A percentile compares a stretch with the other conserved stretches of the same genome.
These are phyloP conservation scores for Oxyura jamaicensis DNA, from an alignment of 2,113 vertebrate genomes.

Conservation along the genomic window DNA sequence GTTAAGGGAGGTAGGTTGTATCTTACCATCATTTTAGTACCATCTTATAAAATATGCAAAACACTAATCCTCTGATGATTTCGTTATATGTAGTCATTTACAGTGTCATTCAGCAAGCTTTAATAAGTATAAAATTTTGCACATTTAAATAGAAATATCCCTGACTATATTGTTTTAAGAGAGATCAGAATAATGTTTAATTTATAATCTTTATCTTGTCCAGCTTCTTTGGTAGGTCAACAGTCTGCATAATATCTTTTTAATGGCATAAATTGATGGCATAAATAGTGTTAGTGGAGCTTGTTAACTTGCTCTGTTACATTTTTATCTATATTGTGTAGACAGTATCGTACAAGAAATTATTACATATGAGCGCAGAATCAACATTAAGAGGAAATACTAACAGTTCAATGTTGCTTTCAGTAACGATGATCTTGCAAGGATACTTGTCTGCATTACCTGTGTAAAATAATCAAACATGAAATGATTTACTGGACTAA, in stretches of 20 bases:
- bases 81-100: background rate
- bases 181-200: background rate
- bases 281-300: background rate
- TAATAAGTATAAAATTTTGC: background rate
- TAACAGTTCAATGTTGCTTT: background rate
- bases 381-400: background rate
- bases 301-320: background rate
- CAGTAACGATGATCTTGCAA: background rate
- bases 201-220: background rate
- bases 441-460: background rate
- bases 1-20: background rate
- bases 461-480: background rate
- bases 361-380: background rate
- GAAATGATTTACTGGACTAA: background rate
- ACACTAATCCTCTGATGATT: background rate
- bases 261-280: background rate
- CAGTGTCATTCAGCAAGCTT: background rate
- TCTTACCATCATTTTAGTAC: background rate
- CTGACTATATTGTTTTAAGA: background rate
- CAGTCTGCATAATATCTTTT: background rate
- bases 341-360: background rate
- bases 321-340: background rate
- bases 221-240: background rate
- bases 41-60: constrained; percentile 2
- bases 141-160: background rate